A percentile compares a stretch with the other conserved stretches of the same genome.
Conservation (phyloP, 1,140 invertebrate genomes). For the Zaprionus tsacasi region DNA sequence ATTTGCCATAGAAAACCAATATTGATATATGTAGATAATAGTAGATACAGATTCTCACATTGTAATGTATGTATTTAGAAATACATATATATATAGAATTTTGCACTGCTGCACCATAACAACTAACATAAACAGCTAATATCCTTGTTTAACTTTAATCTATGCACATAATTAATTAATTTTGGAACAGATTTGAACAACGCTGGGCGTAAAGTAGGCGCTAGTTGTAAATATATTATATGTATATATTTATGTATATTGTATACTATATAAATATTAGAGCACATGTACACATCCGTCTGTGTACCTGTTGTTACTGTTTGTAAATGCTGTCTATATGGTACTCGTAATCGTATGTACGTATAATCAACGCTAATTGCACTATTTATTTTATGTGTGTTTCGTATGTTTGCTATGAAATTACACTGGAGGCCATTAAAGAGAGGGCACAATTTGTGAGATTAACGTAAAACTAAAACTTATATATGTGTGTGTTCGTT, state of each 20-base stretch:
- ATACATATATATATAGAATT: constrained; percentile 67
- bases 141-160: constrained; percentile 64
- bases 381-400: constrained; percentile 56
- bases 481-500: not conserved
- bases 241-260: constrained; percentile 33
- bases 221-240: constrained; percentile 64
- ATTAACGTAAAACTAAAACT: constrained; percentile 23
- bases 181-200: constrained; percentile 77
- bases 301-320: constrained; percentile 2
- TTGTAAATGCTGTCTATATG: constrained; percentile 49
- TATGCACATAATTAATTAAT: constrained; percentile 57
- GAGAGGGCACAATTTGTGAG: constrained; percentile 13
- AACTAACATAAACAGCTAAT: constrained; percentile 80
- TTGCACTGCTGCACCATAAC: constrained; percentile 71
- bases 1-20: constrained; percentile 54
- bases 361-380: constrained; percentile 75
- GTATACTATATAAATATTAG: constrained; percentile 49
- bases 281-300: constrained; percentile 9
- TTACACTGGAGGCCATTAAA: constrained; percentile 55
- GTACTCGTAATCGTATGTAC: constrained; percentile 52
- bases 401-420: constrained; percentile 34
- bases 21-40: constrained; percentile 55
- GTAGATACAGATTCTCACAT: constrained; percentile 43
- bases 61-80: constrained; percentile 25
- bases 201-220: constrained; percentile 77